Conservation (phyloP, 2,113 vertebrate species). For the Sterrhoptilus dennistouni region DNA sequence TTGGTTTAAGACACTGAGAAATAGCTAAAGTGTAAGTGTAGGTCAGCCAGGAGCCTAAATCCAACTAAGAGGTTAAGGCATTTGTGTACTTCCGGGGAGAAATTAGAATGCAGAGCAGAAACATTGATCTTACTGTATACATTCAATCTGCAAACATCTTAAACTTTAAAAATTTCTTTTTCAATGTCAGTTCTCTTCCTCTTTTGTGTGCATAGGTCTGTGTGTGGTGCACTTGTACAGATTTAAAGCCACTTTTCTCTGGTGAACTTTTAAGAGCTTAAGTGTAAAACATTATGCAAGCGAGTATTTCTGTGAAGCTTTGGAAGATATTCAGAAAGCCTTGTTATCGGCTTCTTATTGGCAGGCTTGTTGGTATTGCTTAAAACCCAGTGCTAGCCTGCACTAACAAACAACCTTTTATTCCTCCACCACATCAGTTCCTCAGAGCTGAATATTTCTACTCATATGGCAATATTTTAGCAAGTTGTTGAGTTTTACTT, state of each 20-base stretch:
- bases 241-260: conserved; percentile 45
- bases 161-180: conserved; percentile 29
- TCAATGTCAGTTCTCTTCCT: background rate
- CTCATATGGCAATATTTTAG: conserved; percentile 74
- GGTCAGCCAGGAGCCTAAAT: background rate
- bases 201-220: background rate
- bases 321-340: conserved; percentile 70
- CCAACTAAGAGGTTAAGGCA: background rate
- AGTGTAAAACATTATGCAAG: conserved; percentile 45
- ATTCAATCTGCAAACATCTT: background rate
- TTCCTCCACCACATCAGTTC: conserved; percentile 55
- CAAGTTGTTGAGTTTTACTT: conserved; percentile 69
- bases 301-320: conserved; percentile 58
- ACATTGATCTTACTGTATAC: background rate
- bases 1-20: background rate
- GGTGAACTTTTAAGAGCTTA: conserved; percentile 51
- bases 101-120: conserved; percentile 13
- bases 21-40: background rate
- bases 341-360: conserved; percentile 71
- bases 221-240: background rate
- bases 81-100: background rate
- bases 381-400: conserved; percentile 58
- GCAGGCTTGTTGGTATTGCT: conserved; percentile 45
- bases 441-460: conserved; percentile 50
- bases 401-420: conserved; percentile 70